A percentile compares a stretch with the other conserved stretches of the same genome.
These are phyloP conservation scores for Cheiracanthium punctorium DNA, from an alignment of 2,888 invertebrate genomes.

Conservation along the genomic window DNA sequence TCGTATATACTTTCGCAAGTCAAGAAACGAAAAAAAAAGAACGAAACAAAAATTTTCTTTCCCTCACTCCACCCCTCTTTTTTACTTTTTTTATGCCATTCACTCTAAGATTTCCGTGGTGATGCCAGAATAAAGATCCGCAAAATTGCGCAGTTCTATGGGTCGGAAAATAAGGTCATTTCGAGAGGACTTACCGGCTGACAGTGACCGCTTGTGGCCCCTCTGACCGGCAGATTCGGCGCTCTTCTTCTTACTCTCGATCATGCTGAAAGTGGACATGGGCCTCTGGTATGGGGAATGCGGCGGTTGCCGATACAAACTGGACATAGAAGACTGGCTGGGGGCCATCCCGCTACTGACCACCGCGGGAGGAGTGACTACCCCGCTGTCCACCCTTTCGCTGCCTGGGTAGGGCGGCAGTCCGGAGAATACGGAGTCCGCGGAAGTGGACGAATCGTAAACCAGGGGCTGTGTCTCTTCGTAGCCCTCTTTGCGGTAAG, in stretches of 20 bases:
- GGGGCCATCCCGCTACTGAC: slow-evolving; percentile 30
- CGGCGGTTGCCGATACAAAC: slow-evolving; percentile 4
- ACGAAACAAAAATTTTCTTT: too few relatives aligned
- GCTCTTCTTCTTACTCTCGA: slow-evolving; percentile 18
- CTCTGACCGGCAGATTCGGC: slow-evolving; percentile 3
- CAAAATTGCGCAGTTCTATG: too few relatives aligned
- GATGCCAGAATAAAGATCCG: too few relatives aligned
- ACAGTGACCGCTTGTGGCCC: slow-evolving; percentile 21
- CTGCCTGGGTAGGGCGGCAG: slow-evolving; percentile 6
- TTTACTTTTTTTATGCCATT: too few relatives aligned
- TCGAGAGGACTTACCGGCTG: slow-evolving; percentile 22
- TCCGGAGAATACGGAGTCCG: background rate
- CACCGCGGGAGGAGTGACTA: slow-evolving; percentile 8
- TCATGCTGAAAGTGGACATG: slow-evolving; percentile 24
- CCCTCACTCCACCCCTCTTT: too few relatives aligned
- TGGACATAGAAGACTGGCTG: background rate
- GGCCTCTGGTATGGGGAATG: slow-evolving; percentile 16
- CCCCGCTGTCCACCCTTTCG: background rate
- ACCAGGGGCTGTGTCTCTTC: slow-evolving; percentile 18
- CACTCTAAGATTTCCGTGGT: too few relatives aligned
- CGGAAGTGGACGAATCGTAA: slow-evolving; percentile 6
- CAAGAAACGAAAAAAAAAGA: too few relatives aligned
- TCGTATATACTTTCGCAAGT: too few relatives aligned
- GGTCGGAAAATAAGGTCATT: too few relatives aligned
- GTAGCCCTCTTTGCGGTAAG: slow-evolving; percentile 43